phyloP scores from a whole-genome alignment of 2,797 vertebrate species.

The Ciconia nigra region DNA sequence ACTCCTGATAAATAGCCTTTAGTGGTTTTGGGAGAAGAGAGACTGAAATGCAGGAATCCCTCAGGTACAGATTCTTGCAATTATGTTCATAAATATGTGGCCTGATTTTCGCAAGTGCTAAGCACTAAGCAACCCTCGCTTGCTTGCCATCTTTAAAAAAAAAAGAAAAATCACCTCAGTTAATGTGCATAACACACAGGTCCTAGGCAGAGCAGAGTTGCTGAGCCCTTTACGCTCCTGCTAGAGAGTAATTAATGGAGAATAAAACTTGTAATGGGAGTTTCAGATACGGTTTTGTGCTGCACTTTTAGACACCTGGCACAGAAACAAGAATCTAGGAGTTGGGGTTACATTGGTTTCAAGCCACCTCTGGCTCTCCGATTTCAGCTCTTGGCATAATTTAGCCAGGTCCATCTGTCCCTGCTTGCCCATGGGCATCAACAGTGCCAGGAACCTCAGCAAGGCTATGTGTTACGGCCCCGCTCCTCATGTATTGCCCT shows the following conservation, averaged over 20 bases:
- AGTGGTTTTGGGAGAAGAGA: not conserved
- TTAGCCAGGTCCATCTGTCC: conserved; percentile 18
- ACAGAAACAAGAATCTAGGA: not conserved
- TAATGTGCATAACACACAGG: not conserved
- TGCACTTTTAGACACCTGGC: not conserved
- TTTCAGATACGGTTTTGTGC: not conserved
- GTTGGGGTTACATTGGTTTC: not conserved
- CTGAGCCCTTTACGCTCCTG: not conserved
- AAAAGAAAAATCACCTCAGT: not conserved
- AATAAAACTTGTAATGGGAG: not conserved
- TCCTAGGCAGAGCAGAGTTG: not conserved
- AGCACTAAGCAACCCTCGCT: not conserved
- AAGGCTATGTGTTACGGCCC: not conserved
- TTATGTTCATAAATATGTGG: not conserved
- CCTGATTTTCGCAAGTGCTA: not conserved
- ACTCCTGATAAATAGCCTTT: not conserved
- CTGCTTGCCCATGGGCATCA: not conserved
- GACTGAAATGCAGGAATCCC: not conserved
- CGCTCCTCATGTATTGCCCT: not conserved
- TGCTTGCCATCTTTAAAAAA: not conserved
- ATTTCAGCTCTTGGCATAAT: not conserved
- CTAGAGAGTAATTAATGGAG: not conserved
- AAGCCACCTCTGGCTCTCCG: not conserved
- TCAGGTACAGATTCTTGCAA: not conserved
- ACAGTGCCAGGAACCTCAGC: not conserved